Evolutionary conservation across 2,113 vertebrate genomes (phyloP), one percentile per base, ranked within the genome.

Genomic region (rabbit (Oryctolagus cuniculus)): DNA sequence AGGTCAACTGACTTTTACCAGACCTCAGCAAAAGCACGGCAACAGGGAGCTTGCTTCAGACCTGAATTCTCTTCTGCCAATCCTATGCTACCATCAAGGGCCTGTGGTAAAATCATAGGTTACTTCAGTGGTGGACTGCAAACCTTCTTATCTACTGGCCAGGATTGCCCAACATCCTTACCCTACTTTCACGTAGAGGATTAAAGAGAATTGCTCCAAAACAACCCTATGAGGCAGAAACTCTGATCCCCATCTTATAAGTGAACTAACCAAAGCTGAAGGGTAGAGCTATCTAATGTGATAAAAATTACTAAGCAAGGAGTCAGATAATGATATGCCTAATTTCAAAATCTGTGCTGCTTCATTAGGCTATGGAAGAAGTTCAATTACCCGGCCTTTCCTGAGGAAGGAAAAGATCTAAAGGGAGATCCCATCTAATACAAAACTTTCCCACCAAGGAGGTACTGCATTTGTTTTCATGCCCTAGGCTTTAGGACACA

Each of bases 291-390:
- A 84, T 64, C 61, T 73, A 58, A 55, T 25, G 3, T 53, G 19
- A 87, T 64, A 92, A 92, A 83, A 95, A 63, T 29, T 61, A 72
- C 15, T 92, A 38, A 24, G 19, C 25, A 81, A 86, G 10, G 92
- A 82, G 87, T 96, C 58, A 88, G 67, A 61, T 86, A 87, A 8
- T 78, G 51, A 95, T 95, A 91, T 91, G 29, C 5, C 34, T 75
- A 69, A 90, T 82, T 53, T 38, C 31, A 36, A 94, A 95, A n/a
- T 16, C 27, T 36, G 2, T 66, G 24, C 5, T 72, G 12, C 10
- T 85, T 89, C 4, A 25, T 27, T 16, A 94, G 44, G 11, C 4
- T 86, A 64, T 7, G 3, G 31, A 77, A 66, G 83, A 34, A 70
- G 25, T 2, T 63, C 73, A 19, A 79, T 17, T 58, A 58, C 38